Conservation (phyloP, 2,888 invertebrate species). For the Euplagia quadripunctaria region DNA sequence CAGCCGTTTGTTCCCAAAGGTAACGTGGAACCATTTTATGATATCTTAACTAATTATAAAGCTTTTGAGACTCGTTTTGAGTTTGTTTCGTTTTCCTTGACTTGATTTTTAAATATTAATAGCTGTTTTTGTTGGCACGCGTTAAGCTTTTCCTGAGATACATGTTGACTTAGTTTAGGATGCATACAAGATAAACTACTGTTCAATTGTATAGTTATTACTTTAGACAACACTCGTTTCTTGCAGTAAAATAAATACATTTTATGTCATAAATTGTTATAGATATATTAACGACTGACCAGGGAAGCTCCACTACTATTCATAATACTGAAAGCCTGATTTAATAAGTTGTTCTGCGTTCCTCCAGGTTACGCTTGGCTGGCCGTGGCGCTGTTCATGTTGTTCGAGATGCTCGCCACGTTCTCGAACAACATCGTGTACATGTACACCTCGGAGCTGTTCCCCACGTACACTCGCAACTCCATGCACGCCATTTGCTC, state of each 20-base stretch:
- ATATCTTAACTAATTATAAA: no score
- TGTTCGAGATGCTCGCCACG: conserved; percentile 90
- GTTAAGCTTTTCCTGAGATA: background rate
- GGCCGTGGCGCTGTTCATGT: conserved; percentile 83
- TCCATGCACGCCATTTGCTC: conserved; percentile 90
- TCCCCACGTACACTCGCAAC: conserved; percentile 91
- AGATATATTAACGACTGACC: no score
- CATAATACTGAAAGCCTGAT: background rate
- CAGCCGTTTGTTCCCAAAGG: conserved; percentile 81
- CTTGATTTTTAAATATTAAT: background rate
- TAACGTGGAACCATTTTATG: conserved; percentile 28
- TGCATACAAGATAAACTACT: no score
- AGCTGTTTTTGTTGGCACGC: no score
- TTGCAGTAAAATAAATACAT: no score
- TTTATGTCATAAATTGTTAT: no score
- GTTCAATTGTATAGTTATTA: no score
- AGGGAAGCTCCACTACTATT: no score
- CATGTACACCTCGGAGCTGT: conserved; percentile 91
- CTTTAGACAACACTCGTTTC: no score
- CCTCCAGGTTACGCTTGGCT: conserved; percentile 77
- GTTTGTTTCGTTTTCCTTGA: background rate
- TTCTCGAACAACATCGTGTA: conserved; percentile 90
- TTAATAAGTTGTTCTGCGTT: background rate
- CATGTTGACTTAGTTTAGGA: no score
- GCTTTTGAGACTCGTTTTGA: background rate